Conservation (phyloP, 2,888 invertebrate genomes). For the Platerodrilus igneus region DNA sequence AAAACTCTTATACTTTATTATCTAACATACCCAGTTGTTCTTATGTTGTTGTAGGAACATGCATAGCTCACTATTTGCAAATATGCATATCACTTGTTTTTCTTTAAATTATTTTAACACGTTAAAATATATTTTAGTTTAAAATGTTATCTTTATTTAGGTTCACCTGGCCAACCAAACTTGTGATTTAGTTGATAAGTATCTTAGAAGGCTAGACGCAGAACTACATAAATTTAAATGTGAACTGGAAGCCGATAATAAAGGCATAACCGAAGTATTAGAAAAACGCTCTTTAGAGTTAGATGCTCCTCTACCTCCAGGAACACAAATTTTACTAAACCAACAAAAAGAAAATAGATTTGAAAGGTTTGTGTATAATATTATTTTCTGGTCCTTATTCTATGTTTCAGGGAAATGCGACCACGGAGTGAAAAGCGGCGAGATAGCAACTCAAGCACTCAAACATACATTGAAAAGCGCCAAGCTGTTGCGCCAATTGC, state of each 20-base stretch:
- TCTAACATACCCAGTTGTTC: no score
- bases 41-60: no score
- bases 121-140: constrained; percentile 10
- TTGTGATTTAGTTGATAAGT: constrained; percentile 91
- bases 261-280: constrained; percentile 92
- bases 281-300: constrained; percentile 91
- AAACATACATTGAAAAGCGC: constrained; percentile 50
- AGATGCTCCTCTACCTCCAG: constrained; percentile 59
- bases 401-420: constrained; percentile 52
- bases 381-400: constrained; percentile 15
- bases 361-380: constrained; percentile 36
- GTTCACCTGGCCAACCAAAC: constrained; percentile 87
- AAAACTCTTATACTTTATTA: no score
- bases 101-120: neutral
- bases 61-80: no score
- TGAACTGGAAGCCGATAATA: constrained; percentile 97
- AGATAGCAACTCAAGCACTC: constrained; percentile 59
- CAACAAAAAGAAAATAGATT: constrained; percentile 70
- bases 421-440: constrained; percentile 71
- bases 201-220: constrained; percentile 78
- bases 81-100: no score
- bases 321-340: constrained; percentile 24
- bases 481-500: constrained; percentile 41
- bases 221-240: constrained; percentile 97
- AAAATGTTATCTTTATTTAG: no score